Conservation (phyloP, 2,113 vertebrate species). For the Cephalopholis sonnerati region DNA sequence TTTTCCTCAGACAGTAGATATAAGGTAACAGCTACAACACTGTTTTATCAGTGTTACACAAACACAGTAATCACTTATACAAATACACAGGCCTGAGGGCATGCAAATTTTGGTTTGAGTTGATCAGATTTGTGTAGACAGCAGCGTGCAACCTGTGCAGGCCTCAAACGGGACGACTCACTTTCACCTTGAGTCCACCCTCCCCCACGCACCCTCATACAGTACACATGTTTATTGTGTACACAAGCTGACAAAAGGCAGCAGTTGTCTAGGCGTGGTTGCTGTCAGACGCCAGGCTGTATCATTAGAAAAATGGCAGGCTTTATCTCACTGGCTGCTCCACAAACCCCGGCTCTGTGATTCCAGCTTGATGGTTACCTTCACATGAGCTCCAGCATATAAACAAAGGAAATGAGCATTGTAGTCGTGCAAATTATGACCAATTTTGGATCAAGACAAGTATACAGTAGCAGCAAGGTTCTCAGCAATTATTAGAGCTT, state of each 20-base stretch:
- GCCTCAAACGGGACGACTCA: slow-evolving; percentile 9
- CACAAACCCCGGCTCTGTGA: not conserved
- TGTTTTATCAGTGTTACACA: not conserved
- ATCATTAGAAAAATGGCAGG: slow-evolving; percentile 48
- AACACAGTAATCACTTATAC: not conserved
- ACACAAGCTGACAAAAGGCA: slow-evolving; percentile 64
- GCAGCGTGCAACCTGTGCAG: not conserved
- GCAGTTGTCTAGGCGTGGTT: slow-evolving; percentile 48
- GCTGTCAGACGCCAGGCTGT: slow-evolving; percentile 13
- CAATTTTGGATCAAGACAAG: not conserved
- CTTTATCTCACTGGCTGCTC: slow-evolving; percentile 6
- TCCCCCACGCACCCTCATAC: slow-evolving; percentile 8
- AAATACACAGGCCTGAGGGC: not conserved
- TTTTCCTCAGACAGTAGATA: too few species aligned
- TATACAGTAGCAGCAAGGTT: not conserved
- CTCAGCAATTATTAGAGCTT: slow-evolving; percentile 11
- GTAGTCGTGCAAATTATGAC: slow-evolving; percentile 29
- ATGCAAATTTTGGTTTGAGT: not conserved
- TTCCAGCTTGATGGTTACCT: slow-evolving; percentile 5
- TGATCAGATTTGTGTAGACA: not conserved
- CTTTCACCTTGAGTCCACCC: slow-evolving; percentile 62
- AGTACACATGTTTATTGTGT: slow-evolving; percentile 64
- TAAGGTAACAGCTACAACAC: not conserved
- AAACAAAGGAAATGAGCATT: slow-evolving; percentile 53
- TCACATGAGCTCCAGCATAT: not conserved